These are phyloP conservation scores for Toxostoma redivivum DNA, from an alignment of 2,113 vertebrate species.

Conservation along the genomic window DNA sequence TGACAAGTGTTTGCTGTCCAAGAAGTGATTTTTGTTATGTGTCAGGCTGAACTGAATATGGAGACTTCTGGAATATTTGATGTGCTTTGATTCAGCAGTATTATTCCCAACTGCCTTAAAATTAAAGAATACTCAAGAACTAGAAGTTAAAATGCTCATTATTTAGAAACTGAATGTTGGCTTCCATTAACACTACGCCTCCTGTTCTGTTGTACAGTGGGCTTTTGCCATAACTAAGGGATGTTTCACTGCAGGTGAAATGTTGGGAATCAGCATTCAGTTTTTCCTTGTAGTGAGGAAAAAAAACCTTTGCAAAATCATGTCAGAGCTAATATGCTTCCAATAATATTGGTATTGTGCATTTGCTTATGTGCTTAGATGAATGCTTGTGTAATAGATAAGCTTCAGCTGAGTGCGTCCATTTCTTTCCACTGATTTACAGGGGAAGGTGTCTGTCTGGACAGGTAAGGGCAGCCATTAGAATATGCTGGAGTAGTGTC, in stretches of 20 bases:
- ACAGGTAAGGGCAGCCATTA: background rate
- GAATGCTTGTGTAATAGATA: background rate
- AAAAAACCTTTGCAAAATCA: background rate
- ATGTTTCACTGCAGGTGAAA: background rate
- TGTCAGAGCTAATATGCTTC: background rate
- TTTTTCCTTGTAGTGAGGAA: background rate
- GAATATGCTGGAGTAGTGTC: background rate
- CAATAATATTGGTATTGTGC: background rate
- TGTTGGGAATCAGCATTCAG: fast-evolving
- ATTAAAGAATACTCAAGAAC: background rate
- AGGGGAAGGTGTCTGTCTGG: background rate
- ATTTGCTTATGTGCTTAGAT: background rate
- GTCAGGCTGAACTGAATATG: background rate
- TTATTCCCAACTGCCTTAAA: background rate
- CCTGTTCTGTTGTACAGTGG: background rate
- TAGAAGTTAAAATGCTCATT: background rate
- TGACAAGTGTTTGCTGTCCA: background rate
- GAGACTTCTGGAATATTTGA: background rate
- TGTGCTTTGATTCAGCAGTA: background rate
- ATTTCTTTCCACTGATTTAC: background rate
- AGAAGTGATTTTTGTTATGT: background rate
- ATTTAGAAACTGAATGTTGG: background rate
- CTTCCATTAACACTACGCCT: background rate
- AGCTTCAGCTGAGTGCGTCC: background rate
- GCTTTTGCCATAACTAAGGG: background rate